phyloP scores from a whole-genome alignment of 2,113 vertebrate species.

The Notarius lentiginosus region DNA sequence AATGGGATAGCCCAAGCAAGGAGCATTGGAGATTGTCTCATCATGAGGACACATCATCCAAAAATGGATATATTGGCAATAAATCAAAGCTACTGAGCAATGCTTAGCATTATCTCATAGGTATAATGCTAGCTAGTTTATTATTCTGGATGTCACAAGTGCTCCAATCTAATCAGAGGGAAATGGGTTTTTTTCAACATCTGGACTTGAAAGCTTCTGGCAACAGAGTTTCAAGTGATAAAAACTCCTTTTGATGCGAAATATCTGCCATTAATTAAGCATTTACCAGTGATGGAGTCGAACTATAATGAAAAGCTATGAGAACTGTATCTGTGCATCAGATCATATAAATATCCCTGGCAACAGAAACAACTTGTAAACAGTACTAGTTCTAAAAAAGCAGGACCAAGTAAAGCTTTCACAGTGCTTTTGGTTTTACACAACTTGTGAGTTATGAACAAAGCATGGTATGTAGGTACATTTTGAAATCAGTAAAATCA shows the following conservation, averaged over 20 bases:
- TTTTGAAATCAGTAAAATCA: not conserved
- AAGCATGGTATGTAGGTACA: not conserved
- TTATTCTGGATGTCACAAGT: not conserved
- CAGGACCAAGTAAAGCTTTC: not conserved
- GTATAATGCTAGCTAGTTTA: not conserved
- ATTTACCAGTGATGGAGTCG: not conserved
- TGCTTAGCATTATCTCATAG: not conserved
- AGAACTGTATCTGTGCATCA: not conserved
- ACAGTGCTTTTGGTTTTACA: not conserved
- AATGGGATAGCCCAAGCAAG: slow-evolving; percentile 46
- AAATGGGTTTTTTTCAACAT: not conserved
- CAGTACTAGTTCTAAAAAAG: not conserved
- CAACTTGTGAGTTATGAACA: not conserved
- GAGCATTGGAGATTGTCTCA: slow-evolving; percentile 9
- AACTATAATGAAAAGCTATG: not conserved
- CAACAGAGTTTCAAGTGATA: not conserved
- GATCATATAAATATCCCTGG: not conserved
- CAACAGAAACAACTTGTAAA: not conserved
- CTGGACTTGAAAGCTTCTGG: not conserved
- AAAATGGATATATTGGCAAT: not conserved
- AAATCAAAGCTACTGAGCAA: not conserved
- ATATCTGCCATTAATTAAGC: not conserved
- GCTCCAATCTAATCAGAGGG: not conserved
- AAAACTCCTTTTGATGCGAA: not conserved
- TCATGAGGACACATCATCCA: not conserved